Evolutionary conservation across 2,797 vertebrate species (phyloP).

Genomic region (Lates japonicus): DNA sequence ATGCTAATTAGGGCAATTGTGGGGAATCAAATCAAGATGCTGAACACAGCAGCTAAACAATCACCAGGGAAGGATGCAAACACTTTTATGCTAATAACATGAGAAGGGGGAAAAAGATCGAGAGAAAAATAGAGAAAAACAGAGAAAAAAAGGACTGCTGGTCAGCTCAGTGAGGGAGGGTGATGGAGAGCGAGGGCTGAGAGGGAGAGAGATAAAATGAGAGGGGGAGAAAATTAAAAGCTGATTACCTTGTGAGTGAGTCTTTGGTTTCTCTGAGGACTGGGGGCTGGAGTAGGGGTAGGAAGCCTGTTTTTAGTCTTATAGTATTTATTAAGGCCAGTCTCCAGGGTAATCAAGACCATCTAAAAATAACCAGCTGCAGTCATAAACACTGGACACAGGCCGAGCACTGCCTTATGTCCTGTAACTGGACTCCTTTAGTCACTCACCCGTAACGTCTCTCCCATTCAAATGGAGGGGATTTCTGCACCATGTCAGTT

Average conservation of each 20-base stretch:
- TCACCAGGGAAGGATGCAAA: slow-evolving; percentile 75
- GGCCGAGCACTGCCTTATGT: slow-evolving; percentile 18
- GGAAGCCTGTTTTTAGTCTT: slow-evolving; percentile 53
- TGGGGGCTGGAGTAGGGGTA: slow-evolving; percentile 26
- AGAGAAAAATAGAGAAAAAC: slow-evolving; percentile 12
- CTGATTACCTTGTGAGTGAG: slow-evolving; percentile 79
- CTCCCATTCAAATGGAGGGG: slow-evolving; percentile 7
- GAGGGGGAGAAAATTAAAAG: slow-evolving; percentile 78
- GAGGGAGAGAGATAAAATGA: slow-evolving; percentile 59
- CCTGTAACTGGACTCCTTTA: slow-evolving; percentile 20
- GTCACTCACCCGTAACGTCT: neutral
- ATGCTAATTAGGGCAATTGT: slow-evolving; percentile 82
- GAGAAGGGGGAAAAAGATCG: slow-evolving; percentile 12
- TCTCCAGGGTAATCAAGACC: slow-evolving; percentile 66
- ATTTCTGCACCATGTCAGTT: slow-evolving; percentile 14
- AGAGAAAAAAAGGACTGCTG: slow-evolving; percentile 41
- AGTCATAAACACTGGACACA: slow-evolving; percentile 46
- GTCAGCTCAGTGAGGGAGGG: slow-evolving; percentile 37
- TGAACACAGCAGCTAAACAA: slow-evolving; percentile 80
- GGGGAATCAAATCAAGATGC: slow-evolving; percentile 79
- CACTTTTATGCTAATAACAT: slow-evolving; percentile 76
- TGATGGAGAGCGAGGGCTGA: slow-evolving; percentile 48
- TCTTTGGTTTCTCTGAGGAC: slow-evolving; percentile 64
- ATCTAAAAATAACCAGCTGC: slow-evolving; percentile 72
- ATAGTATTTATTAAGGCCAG: slow-evolving; percentile 72